These are phyloP conservation scores for Percina caprodes DNA, from an alignment of 2,113 vertebrate species.

Conservation along the genomic window DNA sequence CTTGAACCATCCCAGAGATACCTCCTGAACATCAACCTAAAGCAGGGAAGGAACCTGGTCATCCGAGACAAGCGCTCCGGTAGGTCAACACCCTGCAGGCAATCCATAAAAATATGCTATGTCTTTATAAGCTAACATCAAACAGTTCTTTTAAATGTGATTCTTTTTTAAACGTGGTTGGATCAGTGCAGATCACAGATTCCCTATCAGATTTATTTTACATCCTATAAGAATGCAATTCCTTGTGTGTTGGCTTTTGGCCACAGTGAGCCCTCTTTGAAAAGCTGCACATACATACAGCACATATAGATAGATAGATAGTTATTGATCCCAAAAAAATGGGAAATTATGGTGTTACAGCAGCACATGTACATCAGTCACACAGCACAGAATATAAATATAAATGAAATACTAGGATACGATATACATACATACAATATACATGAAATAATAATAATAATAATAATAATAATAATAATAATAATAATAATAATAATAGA, in stretches of 20 bases:
- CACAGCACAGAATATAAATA: too few relatives aligned
- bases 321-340: too few relatives aligned
- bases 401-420: too few relatives aligned
- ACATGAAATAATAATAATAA: too few relatives aligned
- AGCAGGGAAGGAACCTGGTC: conserved; percentile 91
- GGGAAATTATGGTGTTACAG: too few relatives aligned
- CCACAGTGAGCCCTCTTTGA: neutral
- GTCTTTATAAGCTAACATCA: neutral
- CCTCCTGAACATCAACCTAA: conserved; percentile 91
- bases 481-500: too few relatives aligned
- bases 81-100: conserved; percentile 70
- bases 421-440: too few relatives aligned
- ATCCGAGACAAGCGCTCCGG: conserved; percentile 90
- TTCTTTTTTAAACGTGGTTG: neutral
- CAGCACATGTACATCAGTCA: too few relatives aligned
- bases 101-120: neutral
- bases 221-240: conserved; percentile 9
- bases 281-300: neutral
- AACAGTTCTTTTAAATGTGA: neutral
- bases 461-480: too few relatives aligned
- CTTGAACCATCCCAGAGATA: conserved; percentile 78
- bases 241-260: neutral
- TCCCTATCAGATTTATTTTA: neutral
- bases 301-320: too few relatives aligned
- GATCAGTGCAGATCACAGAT: conserved; percentile 16